phyloP scores from a whole-genome alignment of 2,797 vertebrate species.

The Aselliscus stoliczkanus region DNA sequence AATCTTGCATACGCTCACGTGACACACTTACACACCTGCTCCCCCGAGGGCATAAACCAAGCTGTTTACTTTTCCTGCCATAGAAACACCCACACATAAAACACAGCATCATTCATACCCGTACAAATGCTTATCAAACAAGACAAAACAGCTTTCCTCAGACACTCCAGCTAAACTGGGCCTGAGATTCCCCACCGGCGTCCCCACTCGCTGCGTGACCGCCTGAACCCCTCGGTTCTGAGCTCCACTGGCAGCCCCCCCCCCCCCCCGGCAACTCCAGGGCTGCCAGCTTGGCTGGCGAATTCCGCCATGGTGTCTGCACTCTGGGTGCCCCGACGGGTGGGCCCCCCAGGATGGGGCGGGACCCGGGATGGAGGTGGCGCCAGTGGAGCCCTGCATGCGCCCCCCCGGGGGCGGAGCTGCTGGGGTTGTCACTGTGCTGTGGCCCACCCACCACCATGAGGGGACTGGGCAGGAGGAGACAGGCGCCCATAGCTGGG shows the following conservation, averaged over 20 bases:
- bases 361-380: not conserved
- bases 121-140: constrained; percentile 18
- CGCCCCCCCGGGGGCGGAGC: not conserved
- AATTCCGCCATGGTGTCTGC: not conserved
- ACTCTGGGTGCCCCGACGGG: not conserved
- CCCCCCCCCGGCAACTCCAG: too few species aligned
- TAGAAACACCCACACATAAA: not conserved
- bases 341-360: not conserved
- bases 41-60: not conserved
- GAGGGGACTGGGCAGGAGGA: not conserved
- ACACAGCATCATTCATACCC: not conserved
- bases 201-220: too few species aligned
- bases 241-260: too few species aligned
- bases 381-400: not conserved
- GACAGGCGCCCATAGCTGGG: too few species aligned
- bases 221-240: too few species aligned
- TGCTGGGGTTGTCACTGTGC: not conserved
- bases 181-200: not conserved
- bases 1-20: too few species aligned
- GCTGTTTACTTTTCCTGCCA: not conserved
- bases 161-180: not conserved
- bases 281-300: not conserved
- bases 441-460: not conserved
- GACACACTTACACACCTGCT: not conserved
- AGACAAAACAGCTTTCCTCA: constrained; percentile 22